Evolutionary conservation across 1,140 invertebrate species (phyloP).

Genomic region (Cepaea nemoralis): DNA sequence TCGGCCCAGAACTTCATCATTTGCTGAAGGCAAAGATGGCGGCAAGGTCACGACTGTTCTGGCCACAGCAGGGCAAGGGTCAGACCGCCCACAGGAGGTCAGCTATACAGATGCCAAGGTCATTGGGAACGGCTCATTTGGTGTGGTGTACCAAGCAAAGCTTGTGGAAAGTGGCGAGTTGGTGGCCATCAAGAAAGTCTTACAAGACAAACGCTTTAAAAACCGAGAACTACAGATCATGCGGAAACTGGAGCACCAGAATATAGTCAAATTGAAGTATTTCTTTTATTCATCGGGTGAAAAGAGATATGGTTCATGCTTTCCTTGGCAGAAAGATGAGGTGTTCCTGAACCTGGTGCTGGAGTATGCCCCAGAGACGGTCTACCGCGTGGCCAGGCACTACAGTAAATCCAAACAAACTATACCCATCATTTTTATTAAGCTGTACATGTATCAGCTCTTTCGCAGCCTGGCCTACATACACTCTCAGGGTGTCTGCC

Average conservation of each 20-base stretch:
- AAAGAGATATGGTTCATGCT: conserved; percentile 74
- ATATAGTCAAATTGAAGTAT: conserved; percentile 99
- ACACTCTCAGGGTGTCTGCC: conserved; percentile 97
- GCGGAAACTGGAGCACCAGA: conserved; percentile 98
- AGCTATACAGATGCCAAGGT: conserved; percentile 97
- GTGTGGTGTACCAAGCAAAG: conserved; percentile 98
- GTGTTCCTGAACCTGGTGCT: conserved; percentile 99
- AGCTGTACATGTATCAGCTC: conserved; percentile 98
- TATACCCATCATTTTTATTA: conserved; percentile 97
- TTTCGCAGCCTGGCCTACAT: conserved; percentile 99
- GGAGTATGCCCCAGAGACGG: conserved; percentile 99
- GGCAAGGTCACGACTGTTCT: conserved; percentile 90
- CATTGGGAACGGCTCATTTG: conserved; percentile 99
- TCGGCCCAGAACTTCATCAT: conserved; percentile 95
- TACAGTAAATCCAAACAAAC: conserved; percentile 98
- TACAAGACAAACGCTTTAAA: conserved; percentile 99
- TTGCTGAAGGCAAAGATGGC: conserved; percentile 82
- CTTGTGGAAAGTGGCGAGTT: conserved; percentile 94
- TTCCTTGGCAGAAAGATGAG: conserved; percentile 90
- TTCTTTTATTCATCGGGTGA: conserved; percentile 99
- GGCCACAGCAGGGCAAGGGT: conserved; percentile 92
- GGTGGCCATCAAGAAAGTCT: conserved; percentile 99
- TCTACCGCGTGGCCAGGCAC: conserved; percentile 99
- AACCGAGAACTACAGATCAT: conserved; percentile 99
- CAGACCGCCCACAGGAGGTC: conserved; percentile 86